A percentile compares a stretch with the other conserved stretches of the same genome.
phyloP scores from a whole-genome alignment of 2,113 vertebrate species.

The Picathartes gymnocephalus region DNA sequence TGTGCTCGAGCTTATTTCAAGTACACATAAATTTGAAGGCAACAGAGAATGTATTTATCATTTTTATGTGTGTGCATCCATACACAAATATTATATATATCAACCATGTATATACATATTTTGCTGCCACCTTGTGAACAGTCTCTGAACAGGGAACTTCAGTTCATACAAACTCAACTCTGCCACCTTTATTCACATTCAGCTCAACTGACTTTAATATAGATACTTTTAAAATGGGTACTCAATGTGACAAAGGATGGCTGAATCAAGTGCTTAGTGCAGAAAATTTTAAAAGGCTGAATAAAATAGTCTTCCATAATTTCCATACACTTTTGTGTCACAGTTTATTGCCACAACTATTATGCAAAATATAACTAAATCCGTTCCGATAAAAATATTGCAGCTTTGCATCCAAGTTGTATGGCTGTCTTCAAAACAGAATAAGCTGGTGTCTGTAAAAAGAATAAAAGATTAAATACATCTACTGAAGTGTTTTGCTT shows the following conservation, averaged over 20 bases:
- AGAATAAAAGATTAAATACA: not conserved
- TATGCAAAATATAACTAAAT: constrained; percentile 65
- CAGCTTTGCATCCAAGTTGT: constrained; percentile 89
- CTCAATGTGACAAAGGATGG: not conserved
- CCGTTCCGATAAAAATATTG: constrained; percentile 89
- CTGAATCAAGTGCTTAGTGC: not conserved
- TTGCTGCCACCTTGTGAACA: constrained; percentile 38
- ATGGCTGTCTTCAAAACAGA: constrained; percentile 84
- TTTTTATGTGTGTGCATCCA: not conserved
- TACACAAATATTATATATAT: not conserved
- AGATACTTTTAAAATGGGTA: not conserved
- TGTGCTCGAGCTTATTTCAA: not conserved
- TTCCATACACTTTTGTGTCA: not conserved
- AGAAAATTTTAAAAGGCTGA: not conserved
- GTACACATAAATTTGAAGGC: not conserved
- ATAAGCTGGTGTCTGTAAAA: constrained; percentile 85
- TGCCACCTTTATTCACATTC: not conserved
- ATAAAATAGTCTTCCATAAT: not conserved
- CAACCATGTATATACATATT: not conserved
- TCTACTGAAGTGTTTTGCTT: not conserved
- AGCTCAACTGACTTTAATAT: not conserved
- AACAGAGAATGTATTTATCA: not conserved
- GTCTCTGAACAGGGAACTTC: not conserved
- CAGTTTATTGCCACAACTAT: not conserved
- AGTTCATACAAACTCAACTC: not conserved